Base-by-base conservation (phyloP, 2,113 vertebrate genomes). In the Heterocephalus glaber region DNA sequence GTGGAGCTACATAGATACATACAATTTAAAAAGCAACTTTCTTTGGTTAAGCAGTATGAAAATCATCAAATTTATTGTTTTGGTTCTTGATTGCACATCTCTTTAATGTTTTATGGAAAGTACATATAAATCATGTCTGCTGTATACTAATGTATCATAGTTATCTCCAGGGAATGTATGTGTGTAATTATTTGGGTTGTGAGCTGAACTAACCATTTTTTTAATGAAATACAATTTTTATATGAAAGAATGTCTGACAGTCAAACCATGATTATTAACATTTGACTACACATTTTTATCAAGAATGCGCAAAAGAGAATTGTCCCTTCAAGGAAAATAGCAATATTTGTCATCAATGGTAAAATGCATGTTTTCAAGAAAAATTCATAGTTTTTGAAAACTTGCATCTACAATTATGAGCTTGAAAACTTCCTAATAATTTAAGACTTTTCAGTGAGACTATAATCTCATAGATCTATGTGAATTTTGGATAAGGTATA, bases 351-450 rank as follows among this genome's bases (percentile, higher is more conserved):
- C 80, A 26, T 61, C 20, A 79, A 41, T 74, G 41, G 60, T 58
- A 82, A 93, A 86, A 61, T 86, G 5, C n/a, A 86, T 68, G 2
- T 56, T 89, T 92, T 58, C 82, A 70, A 70, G 61, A 16, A 93
- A 85, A 92, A 83, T 1, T 5, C 26, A 85, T 9, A 95, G 61
- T 38, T 96, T 76, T 81, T 47, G 44, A 87, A 97, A 95, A 83
- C 14, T 24, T 65, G 3, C 20, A 41, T 24, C 22, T 12, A 63
- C 28, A 2, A 44, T 7, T 9, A 52, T 61, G 19, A 94, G 16
- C 84, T 94, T 84, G 44, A 94, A 94, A 94, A 8, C 2, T 61
- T 38, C 12, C 7, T 87, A 49, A 77, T 65, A 63, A 30, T 86
- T 96, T 13, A 63, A 91, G 11, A 79, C 13, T 82, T 86, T 94